Evolutionary conservation across 2,797 vertebrate genomes (phyloP), one percentile per base, ranked within the genome.

Genomic region (Fistularia tabacaria): DNA sequence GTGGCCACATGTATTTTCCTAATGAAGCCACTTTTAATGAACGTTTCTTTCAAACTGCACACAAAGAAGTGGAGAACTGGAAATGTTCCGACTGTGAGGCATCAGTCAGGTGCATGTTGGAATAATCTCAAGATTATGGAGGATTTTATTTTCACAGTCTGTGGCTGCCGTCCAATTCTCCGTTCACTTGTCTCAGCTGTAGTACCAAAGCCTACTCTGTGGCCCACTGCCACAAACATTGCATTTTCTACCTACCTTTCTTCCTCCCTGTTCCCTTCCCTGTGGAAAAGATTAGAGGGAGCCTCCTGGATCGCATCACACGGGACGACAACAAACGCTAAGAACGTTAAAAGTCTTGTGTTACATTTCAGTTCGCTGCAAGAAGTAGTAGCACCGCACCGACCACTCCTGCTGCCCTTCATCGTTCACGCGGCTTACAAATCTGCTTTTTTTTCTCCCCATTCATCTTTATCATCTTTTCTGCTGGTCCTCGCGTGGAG

Each of bases 281-380:
- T 64, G 38, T 0, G 40, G 62, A 25, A 64, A 55, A 59, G 61
- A 73, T 81, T 73, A 68, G 49, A 79, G 40, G 51, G 50, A 65
- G 67, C 71, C 57, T 66, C 57, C 64, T 65, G 74, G 61, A 75
- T 76, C 51, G 40, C 58, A 74, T 62, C 69, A 78, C 57, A 60
- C 9, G 8, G 52, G 61, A 59, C 54, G 55, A 66, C 57, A 71
- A 58, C 54, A 66, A 64, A 70, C 63, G 63, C 74, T 59, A 25
- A 58, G 66, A 56, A 72, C 71, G 25, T 69, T 77, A 50, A 69
- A 62, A 68, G 59, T 52, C 6, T 25, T 14, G 36, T 38, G 66
- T 64, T 64, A 58, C 14, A 51, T n/a, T 65, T 68, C 36, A 39
- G 10, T 50, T 46, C 56, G 51, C 62, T 71, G 60, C 59, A 46